Conservation (phyloP, 2,888 invertebrate genomes). For the Sesamia inferens region DNA sequence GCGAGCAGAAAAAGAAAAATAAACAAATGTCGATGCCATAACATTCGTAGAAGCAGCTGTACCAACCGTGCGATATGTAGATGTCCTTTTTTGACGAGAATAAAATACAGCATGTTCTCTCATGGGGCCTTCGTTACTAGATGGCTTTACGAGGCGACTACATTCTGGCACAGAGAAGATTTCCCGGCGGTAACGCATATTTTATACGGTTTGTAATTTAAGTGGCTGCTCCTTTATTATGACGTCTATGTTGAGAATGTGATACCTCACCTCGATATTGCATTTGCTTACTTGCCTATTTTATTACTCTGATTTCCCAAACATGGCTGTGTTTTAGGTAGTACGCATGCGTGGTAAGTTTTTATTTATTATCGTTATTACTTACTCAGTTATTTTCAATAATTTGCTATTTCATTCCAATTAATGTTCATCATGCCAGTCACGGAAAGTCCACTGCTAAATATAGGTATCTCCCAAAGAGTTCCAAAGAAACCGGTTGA, state of each 20-base stretch:
- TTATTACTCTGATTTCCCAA: conserved; percentile 19
- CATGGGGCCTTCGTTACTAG: conserved; percentile 78
- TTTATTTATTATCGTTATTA: not conserved
- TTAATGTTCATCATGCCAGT: not conserved
- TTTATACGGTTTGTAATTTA: conserved; percentile 84
- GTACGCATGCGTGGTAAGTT: conserved; percentile 30
- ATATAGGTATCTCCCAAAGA: too few relatives aligned
- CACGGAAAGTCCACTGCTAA: too few relatives aligned
- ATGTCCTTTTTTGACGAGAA: conserved; percentile 72
- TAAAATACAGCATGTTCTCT: conserved; percentile 71
- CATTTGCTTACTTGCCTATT: conserved; percentile 21
- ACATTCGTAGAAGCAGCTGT: conserved; percentile 43
- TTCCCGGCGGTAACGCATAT: conserved; percentile 87
- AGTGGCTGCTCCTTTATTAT: conserved; percentile 79
- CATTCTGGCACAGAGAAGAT: conserved; percentile 79
- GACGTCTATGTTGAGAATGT: conserved; percentile 65
- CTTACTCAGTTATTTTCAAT: not conserved
- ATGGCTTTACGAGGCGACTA: conserved; percentile 82
- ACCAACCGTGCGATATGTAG: conserved; percentile 59
- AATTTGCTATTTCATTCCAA: not conserved
- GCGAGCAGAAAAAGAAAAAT: conserved; percentile 1
- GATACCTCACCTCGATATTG: conserved; percentile 58
- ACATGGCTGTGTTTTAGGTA: not conserved
- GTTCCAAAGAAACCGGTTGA: too few relatives aligned
- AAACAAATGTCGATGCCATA: conserved; percentile 27